These are phyloP conservation scores for Pemphigus obesinymphae DNA, from an alignment of 1,140 invertebrate genomes.

Conservation along the genomic window DNA sequence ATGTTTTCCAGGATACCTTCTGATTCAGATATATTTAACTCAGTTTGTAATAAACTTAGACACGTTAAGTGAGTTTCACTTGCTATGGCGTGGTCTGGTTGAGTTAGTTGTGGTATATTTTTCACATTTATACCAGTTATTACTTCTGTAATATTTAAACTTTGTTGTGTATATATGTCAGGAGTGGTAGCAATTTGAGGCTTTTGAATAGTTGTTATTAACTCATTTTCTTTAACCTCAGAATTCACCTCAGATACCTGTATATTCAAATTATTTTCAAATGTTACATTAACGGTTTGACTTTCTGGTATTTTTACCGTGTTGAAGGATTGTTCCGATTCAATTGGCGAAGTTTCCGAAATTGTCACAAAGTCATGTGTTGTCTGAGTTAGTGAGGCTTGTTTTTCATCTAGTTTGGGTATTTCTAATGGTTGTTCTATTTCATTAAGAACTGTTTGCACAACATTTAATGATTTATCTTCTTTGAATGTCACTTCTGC, in stretches of 20 bases:
- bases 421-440: no score
- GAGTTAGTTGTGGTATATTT: not conserved
- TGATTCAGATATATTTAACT: not conserved
- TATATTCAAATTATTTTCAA: conserved; percentile 44
- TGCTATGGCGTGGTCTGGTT: not conserved
- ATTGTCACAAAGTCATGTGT: no score
- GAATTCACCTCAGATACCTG: conserved; percentile 45
- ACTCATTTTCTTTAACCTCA: conserved; percentile 47
- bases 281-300: conserved; percentile 21
- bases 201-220: conserved; percentile 38
- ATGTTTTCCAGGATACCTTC: not conserved
- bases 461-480: no score
- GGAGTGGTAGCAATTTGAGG: not conserved
- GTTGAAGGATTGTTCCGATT: no score
- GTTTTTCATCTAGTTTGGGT: no score
- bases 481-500: no score
- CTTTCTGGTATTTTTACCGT: no score
- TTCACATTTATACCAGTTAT: not conserved
- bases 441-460: no score
- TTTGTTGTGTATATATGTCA: not conserved
- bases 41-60: not conserved
- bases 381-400: no score
- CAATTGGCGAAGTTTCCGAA: no score
- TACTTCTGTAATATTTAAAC: conserved; percentile 20
- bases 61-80: not conserved